Evolutionary conservation across 2,888 invertebrate species (phyloP).

Genomic region (Acrobasis consociella): DNA sequence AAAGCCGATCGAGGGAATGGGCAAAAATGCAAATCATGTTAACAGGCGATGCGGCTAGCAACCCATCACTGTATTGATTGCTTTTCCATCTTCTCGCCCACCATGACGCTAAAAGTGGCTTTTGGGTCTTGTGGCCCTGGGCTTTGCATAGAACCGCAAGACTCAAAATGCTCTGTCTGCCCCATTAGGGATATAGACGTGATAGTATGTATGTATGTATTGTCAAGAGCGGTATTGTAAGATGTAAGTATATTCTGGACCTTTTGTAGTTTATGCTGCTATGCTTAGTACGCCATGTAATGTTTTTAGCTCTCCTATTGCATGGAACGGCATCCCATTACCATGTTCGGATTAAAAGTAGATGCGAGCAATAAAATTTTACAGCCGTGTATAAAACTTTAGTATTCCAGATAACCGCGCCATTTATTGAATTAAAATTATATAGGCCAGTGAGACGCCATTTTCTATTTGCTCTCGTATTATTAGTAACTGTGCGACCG

Average conservation of each 20-base stretch:
- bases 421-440: slow-evolving; percentile 40
- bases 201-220: too few species aligned
- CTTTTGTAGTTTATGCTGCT: neutral
- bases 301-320: slow-evolving; percentile 17
- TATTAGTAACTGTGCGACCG: neutral
- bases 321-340: slow-evolving; percentile 18
- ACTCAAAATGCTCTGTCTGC: too few species aligned
- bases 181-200: too few species aligned
- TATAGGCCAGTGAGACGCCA: slow-evolving; percentile 16
- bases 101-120: too few species aligned
- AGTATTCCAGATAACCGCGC: slow-evolving; percentile 58
- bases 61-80: too few species aligned
- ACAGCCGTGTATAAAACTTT: slow-evolving; percentile 56
- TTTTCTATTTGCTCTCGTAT: slow-evolving; percentile 26
- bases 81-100: too few species aligned
- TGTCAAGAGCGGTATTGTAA: too few species aligned
- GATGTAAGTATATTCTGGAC: neutral
- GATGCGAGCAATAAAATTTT: slow-evolving; percentile 59
- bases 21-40: too few species aligned
- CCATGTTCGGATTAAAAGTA: slow-evolving; percentile 49
- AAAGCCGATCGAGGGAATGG: too few species aligned
- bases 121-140: too few species aligned
- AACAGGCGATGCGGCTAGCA: too few species aligned
- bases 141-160: too few species aligned
- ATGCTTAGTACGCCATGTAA: slow-evolving; percentile 14